phyloP scores from a whole-genome alignment of 2,888 invertebrate species.

The Tetranychus truncatus region DNA sequence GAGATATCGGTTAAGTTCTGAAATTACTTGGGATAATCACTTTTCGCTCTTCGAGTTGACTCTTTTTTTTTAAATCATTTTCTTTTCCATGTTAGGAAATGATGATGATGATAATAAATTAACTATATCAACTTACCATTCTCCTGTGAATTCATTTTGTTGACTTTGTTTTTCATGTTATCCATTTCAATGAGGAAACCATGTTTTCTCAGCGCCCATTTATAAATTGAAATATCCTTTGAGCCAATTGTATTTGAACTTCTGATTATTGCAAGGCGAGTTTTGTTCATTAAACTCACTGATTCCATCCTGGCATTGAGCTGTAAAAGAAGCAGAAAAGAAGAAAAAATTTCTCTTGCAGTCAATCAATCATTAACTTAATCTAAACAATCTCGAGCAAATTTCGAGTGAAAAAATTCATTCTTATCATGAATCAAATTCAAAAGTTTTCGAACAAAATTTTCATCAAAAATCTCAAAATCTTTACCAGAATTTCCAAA shows the following conservation, averaged over 20 bases:
- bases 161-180: not conserved
- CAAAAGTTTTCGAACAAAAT: too few species aligned
- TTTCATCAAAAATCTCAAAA: too few species aligned
- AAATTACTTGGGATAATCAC: not conserved
- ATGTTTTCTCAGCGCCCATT: conserved; percentile 4
- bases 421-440: too few species aligned
- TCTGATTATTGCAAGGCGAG: not conserved
- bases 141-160: not conserved
- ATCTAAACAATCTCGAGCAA: too few species aligned
- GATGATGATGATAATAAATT: too few species aligned
- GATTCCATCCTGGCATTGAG: not conserved
- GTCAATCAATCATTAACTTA: too few species aligned
- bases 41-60: not conserved
- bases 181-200: conserved; percentile 5
- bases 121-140: too few species aligned
- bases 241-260: not conserved
- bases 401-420: too few species aligned
- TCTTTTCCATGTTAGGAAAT: too few species aligned
- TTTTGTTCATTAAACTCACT: not conserved
- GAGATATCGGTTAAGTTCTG: not conserved
- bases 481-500: too few species aligned
- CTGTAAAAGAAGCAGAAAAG: not conserved
- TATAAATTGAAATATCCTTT: conserved; percentile 6
- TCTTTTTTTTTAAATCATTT: too few species aligned
- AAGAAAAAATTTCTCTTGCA: not conserved